Base-by-base conservation (phyloP, 1,140 invertebrate genomes). In the Tetramorium simillimum region DNA sequence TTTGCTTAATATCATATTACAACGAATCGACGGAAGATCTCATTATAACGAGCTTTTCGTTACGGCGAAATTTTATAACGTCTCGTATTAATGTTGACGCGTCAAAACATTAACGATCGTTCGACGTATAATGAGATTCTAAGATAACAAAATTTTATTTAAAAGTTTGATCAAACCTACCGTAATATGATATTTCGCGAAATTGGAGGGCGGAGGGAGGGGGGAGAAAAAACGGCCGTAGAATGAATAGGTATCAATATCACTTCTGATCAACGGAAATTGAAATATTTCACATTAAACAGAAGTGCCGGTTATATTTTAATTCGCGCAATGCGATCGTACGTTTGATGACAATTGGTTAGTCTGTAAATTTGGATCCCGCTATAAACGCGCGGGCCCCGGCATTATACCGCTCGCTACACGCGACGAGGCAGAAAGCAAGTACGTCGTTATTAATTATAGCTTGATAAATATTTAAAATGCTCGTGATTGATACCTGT, bases 401-500 rank as follows among this genome's bases (percentile, higher is more conserved):
- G 18, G 46, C 33, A 69, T 72, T 73, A 60, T 46, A 33, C 14
- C 53, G 65, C 16, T 69, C 53, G 78, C 78, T 63, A 58, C 51
- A 43, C 78, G 67, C 53, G 51, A 73, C 80, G 67, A 46, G 69
- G 24, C 49, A 87, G 56, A 81, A 91, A 70, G 90, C 85, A 91
- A 92, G 91, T 92, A 92, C 90, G 89, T 86, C 87, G 85, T 88
- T 89, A 92, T 92, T 92, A 90, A 92, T 92, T 92, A 92, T 90
- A 90, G 76, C 63, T 85, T 76, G 90, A 89, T 88, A 92, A 92
- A 92, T 92, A 93, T 93, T 92, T 91, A 92, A 92, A 93, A 92
- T 69, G 75, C 72, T 69, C 89, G 63, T 92, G 92, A 92, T 92
- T 91, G 88, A 92, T 92, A 91, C 88, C 90, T 89, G 91, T 89